A percentile compares a stretch with the other conserved stretches of the same genome.
phyloP scores from a whole-genome alignment of 1,140 invertebrate species.

The Phthorimaea operculella region DNA sequence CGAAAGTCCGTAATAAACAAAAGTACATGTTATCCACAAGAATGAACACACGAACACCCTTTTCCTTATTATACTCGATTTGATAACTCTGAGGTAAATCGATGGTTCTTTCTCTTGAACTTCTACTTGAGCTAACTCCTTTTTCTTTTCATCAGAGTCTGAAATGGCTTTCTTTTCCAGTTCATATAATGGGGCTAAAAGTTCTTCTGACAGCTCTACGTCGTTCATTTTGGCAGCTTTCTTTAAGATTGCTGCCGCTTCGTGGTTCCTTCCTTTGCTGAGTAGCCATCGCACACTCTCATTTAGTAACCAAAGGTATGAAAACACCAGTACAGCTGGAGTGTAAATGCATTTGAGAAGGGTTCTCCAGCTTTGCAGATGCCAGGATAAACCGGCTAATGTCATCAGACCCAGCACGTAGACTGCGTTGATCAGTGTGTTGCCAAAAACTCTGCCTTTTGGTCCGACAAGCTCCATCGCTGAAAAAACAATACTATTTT shows the following conservation, averaged over 20 bases:
- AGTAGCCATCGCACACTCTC: slow-evolving; percentile 82
- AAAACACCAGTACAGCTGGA: slow-evolving; percentile 73
- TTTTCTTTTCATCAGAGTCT: slow-evolving; percentile 22
- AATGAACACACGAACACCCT: slow-evolving; percentile 50
- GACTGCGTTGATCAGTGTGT: slow-evolving; percentile 75
- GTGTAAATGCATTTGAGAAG: slow-evolving; percentile 75
- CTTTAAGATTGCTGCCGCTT: slow-evolving; percentile 70
- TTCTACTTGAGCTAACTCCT: slow-evolving; percentile 9
- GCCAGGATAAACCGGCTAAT: slow-evolving; percentile 75
- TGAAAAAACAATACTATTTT: slow-evolving; percentile 44
- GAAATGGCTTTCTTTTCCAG: slow-evolving; percentile 23
- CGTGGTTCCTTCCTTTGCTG: slow-evolving; percentile 66
- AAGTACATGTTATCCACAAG: slow-evolving; percentile 61
- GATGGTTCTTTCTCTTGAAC: slow-evolving; percentile 22
- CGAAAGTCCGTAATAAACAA: slow-evolving; percentile 77
- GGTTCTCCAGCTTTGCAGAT: slow-evolving; percentile 76
- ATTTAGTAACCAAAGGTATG: slow-evolving; percentile 72
- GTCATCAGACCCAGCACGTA: slow-evolving; percentile 79
- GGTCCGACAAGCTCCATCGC: slow-evolving; percentile 83
- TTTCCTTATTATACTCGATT: slow-evolving; percentile 48
- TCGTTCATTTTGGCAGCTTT: slow-evolving; percentile 78
- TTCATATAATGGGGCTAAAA: slow-evolving; percentile 48
- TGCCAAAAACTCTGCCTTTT: slow-evolving; percentile 77
- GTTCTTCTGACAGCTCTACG: slow-evolving; percentile 66
- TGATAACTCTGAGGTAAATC: slow-evolving; percentile 36